Evolutionary conservation across 2,888 invertebrate genomes (phyloP).

Genomic region (Spisula subtruncata): DNA sequence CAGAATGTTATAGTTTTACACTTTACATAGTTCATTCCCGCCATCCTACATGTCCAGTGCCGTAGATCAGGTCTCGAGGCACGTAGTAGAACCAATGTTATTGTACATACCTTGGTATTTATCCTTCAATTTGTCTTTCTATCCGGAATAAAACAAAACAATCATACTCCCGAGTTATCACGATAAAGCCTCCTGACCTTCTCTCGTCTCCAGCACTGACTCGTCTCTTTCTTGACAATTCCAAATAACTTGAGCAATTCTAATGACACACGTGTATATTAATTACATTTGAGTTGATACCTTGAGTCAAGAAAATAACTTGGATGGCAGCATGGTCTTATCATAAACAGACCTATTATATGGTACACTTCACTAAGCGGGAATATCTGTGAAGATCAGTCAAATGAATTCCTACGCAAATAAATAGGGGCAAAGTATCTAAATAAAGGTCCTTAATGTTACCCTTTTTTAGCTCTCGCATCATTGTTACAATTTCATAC

Average conservation of each 20-base stretch:
- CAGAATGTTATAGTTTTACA: slow-evolving; percentile 79
- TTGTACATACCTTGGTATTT: slow-evolving; percentile 57
- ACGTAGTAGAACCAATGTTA: slow-evolving; percentile 37
- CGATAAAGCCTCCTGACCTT: slow-evolving; percentile 58
- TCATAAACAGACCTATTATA: slow-evolving; percentile 87
- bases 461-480: slow-evolving; percentile 34
- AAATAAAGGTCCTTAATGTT: slow-evolving; percentile 51
- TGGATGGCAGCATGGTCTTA: slow-evolving; percentile 87
- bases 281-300: slow-evolving; percentile 74
- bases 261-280: slow-evolving; percentile 82
- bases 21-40: slow-evolving; percentile 69
- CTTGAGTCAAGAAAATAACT: slow-evolving; percentile 83
- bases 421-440: slow-evolving; percentile 62
- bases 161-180: slow-evolving; percentile 58
- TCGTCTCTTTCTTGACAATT: slow-evolving; percentile 21
- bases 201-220: slow-evolving; percentile 39
- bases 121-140: slow-evolving; percentile 53
- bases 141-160: slow-evolving; percentile 55
- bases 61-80: slow-evolving; percentile 34
- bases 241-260: slow-evolving; percentile 38
- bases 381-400: slow-evolving; percentile 85
- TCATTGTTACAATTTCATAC: slow-evolving; percentile 41
- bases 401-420: slow-evolving; percentile 85
- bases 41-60: slow-evolving; percentile 51
- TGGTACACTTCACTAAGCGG: slow-evolving; percentile 87